Evolutionary conservation across 2,888 invertebrate species (phyloP).

Genomic region (Desoria tigrina): DNA sequence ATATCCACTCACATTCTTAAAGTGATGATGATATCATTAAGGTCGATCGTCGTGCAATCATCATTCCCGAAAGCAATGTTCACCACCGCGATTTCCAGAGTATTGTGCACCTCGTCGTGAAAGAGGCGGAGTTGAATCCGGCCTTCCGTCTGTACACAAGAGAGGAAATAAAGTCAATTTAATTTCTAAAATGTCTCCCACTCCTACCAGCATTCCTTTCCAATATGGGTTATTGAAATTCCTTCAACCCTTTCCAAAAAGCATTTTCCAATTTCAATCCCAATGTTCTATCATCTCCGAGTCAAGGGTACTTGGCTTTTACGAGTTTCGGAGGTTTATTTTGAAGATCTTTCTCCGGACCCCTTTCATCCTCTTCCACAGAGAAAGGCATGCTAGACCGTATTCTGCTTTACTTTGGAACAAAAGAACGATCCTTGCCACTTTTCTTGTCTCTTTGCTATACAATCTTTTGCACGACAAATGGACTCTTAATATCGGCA

Average conservation of each 20-base stretch:
- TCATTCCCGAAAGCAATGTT: conserved; percentile 53
- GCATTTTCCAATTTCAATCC: too few species aligned
- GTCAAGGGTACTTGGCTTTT: not conserved
- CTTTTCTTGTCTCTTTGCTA: too few species aligned
- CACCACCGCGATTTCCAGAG: conserved; percentile 52
- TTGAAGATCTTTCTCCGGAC: too few species aligned
- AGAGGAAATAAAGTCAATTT: conserved; percentile 13
- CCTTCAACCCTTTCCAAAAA: conserved; percentile 3
- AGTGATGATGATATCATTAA: conserved; percentile 52
- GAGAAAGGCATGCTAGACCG: too few species aligned
- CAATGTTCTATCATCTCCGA: not conserved
- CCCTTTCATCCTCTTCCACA: too few species aligned
- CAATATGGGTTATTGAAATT: conserved; percentile 8
- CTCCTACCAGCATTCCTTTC: not conserved
- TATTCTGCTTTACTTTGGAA: not conserved
- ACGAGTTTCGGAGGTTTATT: too few species aligned
- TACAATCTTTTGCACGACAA: too few species aligned
- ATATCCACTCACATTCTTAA: conserved; percentile 49
- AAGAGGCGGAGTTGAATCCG: conserved; percentile 52
- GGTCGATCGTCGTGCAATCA: conserved; percentile 52
- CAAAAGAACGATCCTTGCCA: too few species aligned
- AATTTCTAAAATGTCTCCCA: conserved; percentile 4
- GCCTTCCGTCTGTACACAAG: conserved; percentile 46
- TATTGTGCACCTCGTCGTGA: conserved; percentile 53
- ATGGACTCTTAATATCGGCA: too few species aligned